Percentiles rank a stretch among this genome's conserved stretches.
phyloP scores from a whole-genome alignment of 2,888 invertebrate genomes.

The Philhelius pedissequus region DNA sequence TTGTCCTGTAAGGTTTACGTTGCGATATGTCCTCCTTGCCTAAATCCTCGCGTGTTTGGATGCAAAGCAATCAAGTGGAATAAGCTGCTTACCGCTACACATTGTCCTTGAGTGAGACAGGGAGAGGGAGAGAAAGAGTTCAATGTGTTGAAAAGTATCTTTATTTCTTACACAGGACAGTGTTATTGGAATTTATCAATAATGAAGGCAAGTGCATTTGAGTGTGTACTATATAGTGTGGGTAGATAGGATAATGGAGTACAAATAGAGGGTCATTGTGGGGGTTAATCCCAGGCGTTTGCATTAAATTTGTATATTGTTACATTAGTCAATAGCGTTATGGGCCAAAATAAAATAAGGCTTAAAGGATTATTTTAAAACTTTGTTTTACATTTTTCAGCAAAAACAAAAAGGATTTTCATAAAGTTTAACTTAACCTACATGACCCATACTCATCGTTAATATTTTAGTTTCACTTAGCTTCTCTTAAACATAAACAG shows the following conservation, averaged over 20 bases:
- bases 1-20: background rate
- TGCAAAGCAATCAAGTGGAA: slow-evolving; percentile 69
- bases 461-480: too few species aligned
- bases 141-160: slow-evolving; percentile 67
- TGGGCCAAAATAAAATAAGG: slow-evolving; percentile 36
- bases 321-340: slow-evolving; percentile 13
- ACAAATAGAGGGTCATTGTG: slow-evolving; percentile 26
- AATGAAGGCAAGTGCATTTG: slow-evolving; percentile 43
- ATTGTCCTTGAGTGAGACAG: slow-evolving; percentile 17
- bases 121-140: slow-evolving; percentile 42
- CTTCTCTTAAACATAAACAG: too few species aligned
- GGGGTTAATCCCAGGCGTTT: slow-evolving; percentile 29
- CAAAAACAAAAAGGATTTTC: too few species aligned
- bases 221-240: background rate
- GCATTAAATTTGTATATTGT: slow-evolving; percentile 37
- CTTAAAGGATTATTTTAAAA: slow-evolving; percentile 6
- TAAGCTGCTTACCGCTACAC: slow-evolving; percentile 59
- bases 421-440: too few species aligned
- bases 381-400: too few species aligned
- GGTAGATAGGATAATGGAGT: background rate
- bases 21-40: background rate
- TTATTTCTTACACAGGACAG: slow-evolving; percentile 27
- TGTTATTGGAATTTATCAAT: slow-evolving; percentile 44
- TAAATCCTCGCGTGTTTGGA: slow-evolving; percentile 28
- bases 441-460: too few species aligned